A percentile compares a stretch with the other conserved stretches of the same genome.
phyloP scores from a whole-genome alignment of 1,140 invertebrate genomes.

The Drosophila seguyi region DNA sequence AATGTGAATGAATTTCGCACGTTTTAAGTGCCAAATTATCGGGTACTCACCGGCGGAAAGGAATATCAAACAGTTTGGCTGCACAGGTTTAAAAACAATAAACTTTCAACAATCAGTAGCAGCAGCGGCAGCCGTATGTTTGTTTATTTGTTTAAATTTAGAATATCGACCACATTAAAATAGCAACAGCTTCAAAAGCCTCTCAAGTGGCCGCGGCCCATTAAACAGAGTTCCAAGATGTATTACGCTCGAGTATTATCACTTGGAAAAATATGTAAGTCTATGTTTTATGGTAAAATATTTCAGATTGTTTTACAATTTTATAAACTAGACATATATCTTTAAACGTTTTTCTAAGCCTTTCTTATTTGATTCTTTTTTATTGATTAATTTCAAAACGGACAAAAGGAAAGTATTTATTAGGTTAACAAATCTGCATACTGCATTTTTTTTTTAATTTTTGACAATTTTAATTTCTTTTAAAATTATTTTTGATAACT shows the following conservation, averaged over 20 bases:
- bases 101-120: slow-evolving; percentile 67
- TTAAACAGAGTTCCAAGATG: slow-evolving; percentile 81
- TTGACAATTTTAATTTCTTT: no score
- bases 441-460: no score
- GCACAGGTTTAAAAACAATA: slow-evolving; percentile 79
- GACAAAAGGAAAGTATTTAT: no score
- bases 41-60: slow-evolving; percentile 60
- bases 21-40: slow-evolving; percentile 74
- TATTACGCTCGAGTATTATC: slow-evolving; percentile 60
- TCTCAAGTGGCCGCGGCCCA: slow-evolving; percentile 69
- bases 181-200: slow-evolving; percentile 80
- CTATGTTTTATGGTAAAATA: background rate
- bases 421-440: no score
- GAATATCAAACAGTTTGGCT: slow-evolving; percentile 64
- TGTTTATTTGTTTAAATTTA: slow-evolving; percentile 83
- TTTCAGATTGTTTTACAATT: background rate
- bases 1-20: slow-evolving; percentile 73
- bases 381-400: no score
- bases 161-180: slow-evolving; percentile 82
- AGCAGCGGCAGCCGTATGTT: slow-evolving; percentile 45
- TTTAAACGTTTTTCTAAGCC: background rate
- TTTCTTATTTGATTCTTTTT: background rate
- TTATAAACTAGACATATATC: background rate
- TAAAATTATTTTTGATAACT: no score
- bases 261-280: slow-evolving; percentile 3